A percentile compares a stretch with the other conserved stretches of the same genome.
phyloP scores from a whole-genome alignment of 2,888 invertebrate genomes.

The Drosophila cracens region DNA sequence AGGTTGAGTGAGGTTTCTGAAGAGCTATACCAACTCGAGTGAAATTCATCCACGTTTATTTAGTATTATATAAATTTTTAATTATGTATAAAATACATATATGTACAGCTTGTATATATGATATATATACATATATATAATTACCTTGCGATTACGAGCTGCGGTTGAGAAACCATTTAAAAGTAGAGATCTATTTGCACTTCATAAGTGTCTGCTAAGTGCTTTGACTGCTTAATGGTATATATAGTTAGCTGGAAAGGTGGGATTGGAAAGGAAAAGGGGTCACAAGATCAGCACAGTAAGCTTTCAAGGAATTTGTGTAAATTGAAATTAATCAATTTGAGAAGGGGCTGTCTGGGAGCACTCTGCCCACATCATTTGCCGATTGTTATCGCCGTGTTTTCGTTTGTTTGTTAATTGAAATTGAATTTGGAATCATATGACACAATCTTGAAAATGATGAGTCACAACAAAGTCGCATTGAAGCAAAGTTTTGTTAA shows the following conservation, averaged over 20 bases:
- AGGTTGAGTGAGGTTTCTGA: conserved; percentile 2
- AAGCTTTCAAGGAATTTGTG: conserved; percentile 23
- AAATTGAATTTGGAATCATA: conserved; percentile 56
- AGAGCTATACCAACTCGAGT: conserved; percentile 7
- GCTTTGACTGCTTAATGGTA: conserved; percentile 10
- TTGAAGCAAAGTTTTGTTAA: conserved; percentile 47
- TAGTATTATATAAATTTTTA: neutral
- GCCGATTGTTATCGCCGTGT: conserved; percentile 23
- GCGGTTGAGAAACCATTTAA: conserved; percentile 34
- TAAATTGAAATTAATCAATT: conserved; percentile 27
- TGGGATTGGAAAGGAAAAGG: conserved; percentile 7
- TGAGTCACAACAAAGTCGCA: conserved; percentile 27
- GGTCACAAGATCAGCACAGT: conserved; percentile 45
- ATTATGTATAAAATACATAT: neutral
- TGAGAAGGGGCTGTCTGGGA: conserved; percentile 2
- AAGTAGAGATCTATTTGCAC: conserved; percentile 40
- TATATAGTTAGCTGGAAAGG: neutral
- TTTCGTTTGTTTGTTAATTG: conserved; percentile 10
- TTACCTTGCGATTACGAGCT: conserved; percentile 8
- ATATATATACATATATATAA: neutral
- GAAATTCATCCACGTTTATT: neutral
- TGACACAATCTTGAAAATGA: conserved; percentile 18
- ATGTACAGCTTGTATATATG: neutral
- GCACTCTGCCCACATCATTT: conserved; percentile 24
- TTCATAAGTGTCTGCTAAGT: conserved; percentile 46